Percentiles rank a stretch among this genome's conserved stretches.
Evolutionary conservation across 2,113 vertebrate species (phyloP).

Genomic region (Alexandromys fortis): DNA sequence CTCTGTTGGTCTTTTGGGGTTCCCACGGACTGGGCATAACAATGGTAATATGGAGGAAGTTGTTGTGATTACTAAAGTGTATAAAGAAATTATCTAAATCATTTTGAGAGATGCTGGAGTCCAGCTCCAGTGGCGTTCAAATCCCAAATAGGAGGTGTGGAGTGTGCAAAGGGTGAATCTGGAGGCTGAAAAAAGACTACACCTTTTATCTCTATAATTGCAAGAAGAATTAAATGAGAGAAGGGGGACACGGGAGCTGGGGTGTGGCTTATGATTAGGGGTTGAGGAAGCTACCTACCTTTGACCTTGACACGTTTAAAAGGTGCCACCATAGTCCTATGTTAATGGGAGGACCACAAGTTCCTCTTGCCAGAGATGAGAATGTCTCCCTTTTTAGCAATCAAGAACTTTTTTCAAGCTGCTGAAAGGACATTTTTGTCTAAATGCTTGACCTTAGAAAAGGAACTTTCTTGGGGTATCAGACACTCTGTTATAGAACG

Average conservation of each 20-base stretch:
- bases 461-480: neutral
- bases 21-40: too few relatives aligned
- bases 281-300: neutral
- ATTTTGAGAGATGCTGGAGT: neutral
- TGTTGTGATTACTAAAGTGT: neutral
- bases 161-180: neutral
- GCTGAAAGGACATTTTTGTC: neutral
- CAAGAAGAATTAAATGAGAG: neutral
- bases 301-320: neutral
- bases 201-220: neutral
- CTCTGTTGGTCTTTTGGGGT: too few relatives aligned
- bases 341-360: neutral
- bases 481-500: neutral
- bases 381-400: neutral
- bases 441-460: neutral
- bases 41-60: neutral
- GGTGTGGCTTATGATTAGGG: neutral
- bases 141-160: neutral
- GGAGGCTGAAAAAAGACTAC: neutral
- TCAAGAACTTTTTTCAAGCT: neutral
- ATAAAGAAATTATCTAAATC: neutral
- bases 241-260: neutral
- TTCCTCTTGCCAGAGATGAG: neutral
- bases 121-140: neutral
- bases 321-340: neutral